Percentiles rank a stretch among this genome's conserved stretches.
These are phyloP conservation scores for Telmatochromis sp. DNA, from an alignment of 2,113 vertebrate genomes.

Conservation along the genomic window DNA sequence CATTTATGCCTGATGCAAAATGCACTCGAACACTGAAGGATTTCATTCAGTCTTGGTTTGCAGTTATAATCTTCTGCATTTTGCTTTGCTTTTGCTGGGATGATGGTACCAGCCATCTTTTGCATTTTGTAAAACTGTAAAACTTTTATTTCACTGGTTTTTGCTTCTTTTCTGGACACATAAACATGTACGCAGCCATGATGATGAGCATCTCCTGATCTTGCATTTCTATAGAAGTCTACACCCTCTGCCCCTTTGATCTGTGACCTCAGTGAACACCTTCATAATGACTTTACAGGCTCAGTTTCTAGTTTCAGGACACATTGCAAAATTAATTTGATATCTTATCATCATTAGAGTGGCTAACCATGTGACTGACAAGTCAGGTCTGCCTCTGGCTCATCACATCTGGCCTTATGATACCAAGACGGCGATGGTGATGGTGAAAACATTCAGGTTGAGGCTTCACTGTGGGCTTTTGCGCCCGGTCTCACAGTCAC, in stretches of 20 bases:
- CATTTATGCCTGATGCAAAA: background rate
- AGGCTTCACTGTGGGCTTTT: background rate
- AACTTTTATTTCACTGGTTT: fast-evolving
- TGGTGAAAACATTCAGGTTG: background rate
- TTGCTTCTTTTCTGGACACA: background rate
- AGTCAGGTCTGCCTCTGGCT: background rate
- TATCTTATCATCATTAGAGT: background rate
- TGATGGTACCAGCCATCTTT: background rate
- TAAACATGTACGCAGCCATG: fast-evolving
- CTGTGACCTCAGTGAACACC: background rate
- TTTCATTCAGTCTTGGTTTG: background rate
- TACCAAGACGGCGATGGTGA: background rate
- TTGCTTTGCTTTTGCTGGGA: background rate
- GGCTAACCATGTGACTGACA: fast-evolving
- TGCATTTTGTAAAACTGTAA: background rate
- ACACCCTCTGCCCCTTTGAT: background rate
- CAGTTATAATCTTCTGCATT: background rate
- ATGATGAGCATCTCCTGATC: background rate
- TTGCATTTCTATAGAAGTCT: background rate
- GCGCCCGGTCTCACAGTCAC: background rate
- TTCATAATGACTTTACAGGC: background rate
- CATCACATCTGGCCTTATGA: background rate
- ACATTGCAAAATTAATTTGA: fast-evolving
- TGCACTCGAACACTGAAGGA: background rate
- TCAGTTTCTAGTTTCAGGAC: background rate